Conservation (phyloP, 2,797 vertebrate genomes). For the Malacoraja senta region DNA sequence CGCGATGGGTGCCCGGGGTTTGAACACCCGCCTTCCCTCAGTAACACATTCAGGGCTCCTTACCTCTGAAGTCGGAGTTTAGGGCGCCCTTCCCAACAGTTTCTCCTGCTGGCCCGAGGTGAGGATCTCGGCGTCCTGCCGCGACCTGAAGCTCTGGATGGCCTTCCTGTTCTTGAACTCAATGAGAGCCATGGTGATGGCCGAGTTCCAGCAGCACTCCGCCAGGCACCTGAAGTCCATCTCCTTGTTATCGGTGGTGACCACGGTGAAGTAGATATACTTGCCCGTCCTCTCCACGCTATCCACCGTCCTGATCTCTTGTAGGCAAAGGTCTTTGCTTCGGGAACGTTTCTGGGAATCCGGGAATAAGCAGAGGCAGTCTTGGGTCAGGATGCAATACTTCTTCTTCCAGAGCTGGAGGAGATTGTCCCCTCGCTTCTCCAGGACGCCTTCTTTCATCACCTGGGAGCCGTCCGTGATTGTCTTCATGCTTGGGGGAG, state of each 20-base stretch:
- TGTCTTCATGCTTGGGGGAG: background rate
- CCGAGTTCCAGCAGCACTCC: slow-evolving; percentile 85
- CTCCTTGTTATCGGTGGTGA: slow-evolving; percentile 87
- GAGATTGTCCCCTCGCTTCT: slow-evolving; percentile 90
- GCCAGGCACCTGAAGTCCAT: slow-evolving; percentile 88
- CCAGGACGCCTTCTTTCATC: slow-evolving; percentile 87
- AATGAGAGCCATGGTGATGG: slow-evolving; percentile 90
- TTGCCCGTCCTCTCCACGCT: slow-evolving; percentile 93
- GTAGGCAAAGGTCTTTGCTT: slow-evolving; percentile 83
- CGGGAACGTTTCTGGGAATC: slow-evolving; percentile 71
- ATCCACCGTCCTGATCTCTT: slow-evolving; percentile 87
- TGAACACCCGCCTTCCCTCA: no score
- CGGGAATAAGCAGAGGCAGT: slow-evolving; percentile 81
- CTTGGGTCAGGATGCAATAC: slow-evolving; percentile 82
- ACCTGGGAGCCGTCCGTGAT: slow-evolving; percentile 49
- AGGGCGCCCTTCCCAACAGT: slow-evolving; percentile 66
- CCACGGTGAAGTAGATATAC: slow-evolving; percentile 94
- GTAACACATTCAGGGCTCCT: background rate
- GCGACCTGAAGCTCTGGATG: slow-evolving; percentile 79
- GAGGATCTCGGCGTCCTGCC: slow-evolving; percentile 68
- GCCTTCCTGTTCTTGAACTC: slow-evolving; percentile 90
- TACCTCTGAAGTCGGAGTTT: slow-evolving; percentile 46
- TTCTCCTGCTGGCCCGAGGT: slow-evolving; percentile 64
- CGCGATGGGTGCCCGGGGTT: no score
- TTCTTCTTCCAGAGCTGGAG: slow-evolving; percentile 95